These are phyloP conservation scores for Larimichthys polyactis DNA, from an alignment of 2,113 vertebrate genomes.

Conservation along the genomic window DNA sequence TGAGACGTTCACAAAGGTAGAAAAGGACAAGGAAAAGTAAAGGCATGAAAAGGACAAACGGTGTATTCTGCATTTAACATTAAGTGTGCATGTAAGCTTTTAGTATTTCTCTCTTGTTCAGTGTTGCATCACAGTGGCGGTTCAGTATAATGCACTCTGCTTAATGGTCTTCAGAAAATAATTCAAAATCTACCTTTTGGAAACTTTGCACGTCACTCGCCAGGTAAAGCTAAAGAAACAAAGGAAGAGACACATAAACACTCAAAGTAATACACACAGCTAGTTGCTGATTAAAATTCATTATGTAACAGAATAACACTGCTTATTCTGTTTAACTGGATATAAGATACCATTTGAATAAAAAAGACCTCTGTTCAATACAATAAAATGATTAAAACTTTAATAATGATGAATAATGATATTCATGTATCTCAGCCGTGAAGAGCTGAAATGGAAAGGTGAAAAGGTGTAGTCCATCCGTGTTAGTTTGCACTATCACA, in stretches of 20 bases:
- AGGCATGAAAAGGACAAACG: not conserved
- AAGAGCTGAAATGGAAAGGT: not conserved
- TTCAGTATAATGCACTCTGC: not conserved
- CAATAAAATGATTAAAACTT: too few species aligned
- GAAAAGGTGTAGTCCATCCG: not conserved
- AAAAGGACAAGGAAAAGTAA: too few species aligned
- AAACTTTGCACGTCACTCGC: conserved; percentile 89
- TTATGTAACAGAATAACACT: not conserved
- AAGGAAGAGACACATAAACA: conserved; percentile 5
- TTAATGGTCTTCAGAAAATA: not conserved
- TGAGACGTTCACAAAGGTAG: not conserved
- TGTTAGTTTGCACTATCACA: not conserved
- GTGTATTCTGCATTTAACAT: not conserved
- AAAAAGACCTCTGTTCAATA: too few species aligned
- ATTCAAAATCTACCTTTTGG: conserved; percentile 67
- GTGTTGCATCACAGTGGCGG: not conserved
- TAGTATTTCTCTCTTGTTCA: not conserved
- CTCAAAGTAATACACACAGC: not conserved
- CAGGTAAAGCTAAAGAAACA: conserved; percentile 87
- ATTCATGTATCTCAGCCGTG: not conserved
- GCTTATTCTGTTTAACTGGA: not conserved
- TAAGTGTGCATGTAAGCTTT: not conserved
- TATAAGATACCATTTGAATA: not conserved
- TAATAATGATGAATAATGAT: not conserved
- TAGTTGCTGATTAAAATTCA: not conserved